Evolutionary conservation across 2,888 invertebrate genomes (phyloP).

Genomic region (Mesorhabditis belari): DNA sequence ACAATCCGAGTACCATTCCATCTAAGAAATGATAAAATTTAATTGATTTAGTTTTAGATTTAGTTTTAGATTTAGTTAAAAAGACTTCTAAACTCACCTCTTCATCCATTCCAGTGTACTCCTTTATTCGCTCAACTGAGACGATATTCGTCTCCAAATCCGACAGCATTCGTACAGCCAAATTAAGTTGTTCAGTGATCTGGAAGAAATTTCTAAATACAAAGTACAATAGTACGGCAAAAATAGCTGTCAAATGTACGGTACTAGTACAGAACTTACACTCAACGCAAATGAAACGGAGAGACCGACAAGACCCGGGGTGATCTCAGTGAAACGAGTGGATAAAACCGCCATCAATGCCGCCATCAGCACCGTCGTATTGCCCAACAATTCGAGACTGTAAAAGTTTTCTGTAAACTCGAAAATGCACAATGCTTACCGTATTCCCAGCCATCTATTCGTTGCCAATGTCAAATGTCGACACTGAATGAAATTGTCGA

Average conservation of each 20-base stretch:
- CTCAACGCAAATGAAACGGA: conserved; percentile 56
- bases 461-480: conserved; percentile 34
- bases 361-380: conserved; percentile 72
- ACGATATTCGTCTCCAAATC: conserved; percentile 96
- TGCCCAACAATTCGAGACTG: conserved; percentile 85
- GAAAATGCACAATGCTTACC: conserved; percentile 54
- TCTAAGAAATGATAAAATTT: background rate
- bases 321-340: conserved; percentile 52
- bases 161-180: conserved; percentile 77
- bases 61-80: background rate
- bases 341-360: conserved; percentile 77
- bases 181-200: conserved; percentile 24
- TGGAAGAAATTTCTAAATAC: conserved; percentile 1
- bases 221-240: background rate
- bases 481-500: conserved; percentile 21
- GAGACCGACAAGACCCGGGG: conserved; percentile 59
- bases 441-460: conserved; percentile 74
- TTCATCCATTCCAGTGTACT: conserved; percentile 62
- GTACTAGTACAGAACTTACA: conserved; percentile 58
- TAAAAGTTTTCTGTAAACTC: no score
- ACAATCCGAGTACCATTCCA: background rate
- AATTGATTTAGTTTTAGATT: background rate
- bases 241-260: background rate
- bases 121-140: conserved; percentile 89
- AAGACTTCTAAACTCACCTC: no score